phyloP scores from a whole-genome alignment of 1,140 invertebrate genomes.

The Aporrectodea caliginosa region DNA sequence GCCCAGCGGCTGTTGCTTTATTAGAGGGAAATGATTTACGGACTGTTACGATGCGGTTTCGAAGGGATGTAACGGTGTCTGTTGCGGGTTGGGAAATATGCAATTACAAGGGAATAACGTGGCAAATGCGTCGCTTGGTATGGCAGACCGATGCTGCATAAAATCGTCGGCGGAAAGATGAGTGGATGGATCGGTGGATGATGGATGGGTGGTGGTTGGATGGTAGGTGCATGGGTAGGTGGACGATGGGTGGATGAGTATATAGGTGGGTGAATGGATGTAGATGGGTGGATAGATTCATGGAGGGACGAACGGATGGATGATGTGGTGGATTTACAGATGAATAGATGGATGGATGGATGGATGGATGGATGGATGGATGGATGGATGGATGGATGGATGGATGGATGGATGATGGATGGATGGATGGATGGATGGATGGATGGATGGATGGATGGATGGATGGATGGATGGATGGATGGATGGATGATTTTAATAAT shows the following conservation, averaged over 20 bases:
- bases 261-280: too few relatives aligned
- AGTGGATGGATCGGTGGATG: neutral
- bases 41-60: too few relatives aligned
- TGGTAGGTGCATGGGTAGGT: neutral
- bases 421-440: slow-evolving; percentile 21
- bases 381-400: slow-evolving; percentile 24
- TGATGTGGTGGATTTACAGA: neutral
- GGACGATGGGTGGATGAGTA: slow-evolving; percentile 1
- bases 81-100: too few relatives aligned
- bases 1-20: too few relatives aligned
- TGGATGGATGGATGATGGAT: too few relatives aligned
- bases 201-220: neutral
- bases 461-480: slow-evolving; percentile 14
- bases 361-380: slow-evolving; percentile 22
- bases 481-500: too few relatives aligned
- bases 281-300: slow-evolving; percentile 1
- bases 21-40: too few relatives aligned
- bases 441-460: slow-evolving; percentile 16
- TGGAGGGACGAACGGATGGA: slow-evolving; percentile 13
- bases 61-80: too few relatives aligned
- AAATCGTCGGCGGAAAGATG: neutral
- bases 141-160: neutral
- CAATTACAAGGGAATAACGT: too few relatives aligned
- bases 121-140: too few relatives aligned
- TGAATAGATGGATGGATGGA: slow-evolving; percentile 15